Evolutionary conservation across 2,888 invertebrate species (phyloP).

Genomic region (Parnassius smintheus): DNA sequence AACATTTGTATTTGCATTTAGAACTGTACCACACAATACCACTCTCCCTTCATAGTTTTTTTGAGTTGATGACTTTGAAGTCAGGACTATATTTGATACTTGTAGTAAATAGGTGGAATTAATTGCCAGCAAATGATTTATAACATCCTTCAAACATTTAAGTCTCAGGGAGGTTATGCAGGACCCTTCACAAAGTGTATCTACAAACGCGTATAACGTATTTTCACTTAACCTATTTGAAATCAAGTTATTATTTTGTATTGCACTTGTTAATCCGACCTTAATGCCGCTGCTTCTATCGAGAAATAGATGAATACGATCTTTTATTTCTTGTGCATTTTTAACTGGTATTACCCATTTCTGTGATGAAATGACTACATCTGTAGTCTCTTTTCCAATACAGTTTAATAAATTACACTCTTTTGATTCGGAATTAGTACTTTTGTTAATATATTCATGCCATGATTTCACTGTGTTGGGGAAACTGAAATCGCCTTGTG

Average conservation of each 20-base stretch:
- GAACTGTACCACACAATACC: slow-evolving; percentile 82
- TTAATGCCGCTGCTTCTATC: slow-evolving; percentile 57
- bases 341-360: slow-evolving; percentile 72
- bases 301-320: slow-evolving; percentile 77
- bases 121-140: slow-evolving; percentile 54
- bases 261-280: slow-evolving; percentile 48
- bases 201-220: slow-evolving; percentile 40
- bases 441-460: slow-evolving; percentile 56
- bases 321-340: slow-evolving; percentile 59
- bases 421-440: slow-evolving; percentile 29
- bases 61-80: slow-evolving; percentile 61
- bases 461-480: slow-evolving; percentile 80
- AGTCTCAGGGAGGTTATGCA: slow-evolving; percentile 56
- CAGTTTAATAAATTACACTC: slow-evolving; percentile 45
- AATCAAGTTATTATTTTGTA: slow-evolving; percentile 45
- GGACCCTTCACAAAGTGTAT: slow-evolving; percentile 46
- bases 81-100: slow-evolving; percentile 43
- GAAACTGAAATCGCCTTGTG: slow-evolving; percentile 85
- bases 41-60: slow-evolving; percentile 38
- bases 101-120: slow-evolving; percentile 26
- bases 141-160: slow-evolving; percentile 50
- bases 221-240: slow-evolving; percentile 37
- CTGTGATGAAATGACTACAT: slow-evolving; percentile 62
- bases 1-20: slow-evolving; percentile 76
- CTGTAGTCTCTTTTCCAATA: slow-evolving; percentile 51